These are phyloP conservation scores for Sycophaga agraensis DNA, from an alignment of 1,140 invertebrate species.

Conservation along the genomic window DNA sequence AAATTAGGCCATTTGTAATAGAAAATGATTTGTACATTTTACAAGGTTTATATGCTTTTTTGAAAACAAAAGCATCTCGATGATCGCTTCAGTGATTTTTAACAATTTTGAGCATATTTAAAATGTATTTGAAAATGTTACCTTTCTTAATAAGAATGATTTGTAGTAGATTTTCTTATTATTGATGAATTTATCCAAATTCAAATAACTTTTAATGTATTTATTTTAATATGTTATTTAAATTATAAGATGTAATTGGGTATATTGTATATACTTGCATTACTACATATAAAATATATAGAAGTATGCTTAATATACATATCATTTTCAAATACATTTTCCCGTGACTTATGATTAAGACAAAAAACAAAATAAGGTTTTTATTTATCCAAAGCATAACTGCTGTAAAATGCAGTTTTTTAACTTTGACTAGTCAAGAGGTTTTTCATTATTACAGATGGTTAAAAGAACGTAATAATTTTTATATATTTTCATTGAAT, in stretches of 20 bases:
- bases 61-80: no score
- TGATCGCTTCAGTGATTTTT: neutral
- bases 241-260: neutral
- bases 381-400: conserved; percentile 12
- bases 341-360: neutral
- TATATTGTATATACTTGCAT: neutral
- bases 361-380: neutral
- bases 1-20: conserved; percentile 65
- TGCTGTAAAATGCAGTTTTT: conserved; percentile 8
- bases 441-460: neutral
- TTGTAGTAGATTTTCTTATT: neutral
- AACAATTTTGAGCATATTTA: neutral
- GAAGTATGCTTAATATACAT: neutral
- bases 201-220: no score
- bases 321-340: neutral
- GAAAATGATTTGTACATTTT: no score
- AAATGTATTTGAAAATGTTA: neutral
- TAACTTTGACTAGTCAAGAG: conserved; percentile 22
- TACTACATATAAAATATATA: neutral
- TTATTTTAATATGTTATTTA: neutral
- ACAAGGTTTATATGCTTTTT: no score
- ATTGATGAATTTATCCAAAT: neutral
- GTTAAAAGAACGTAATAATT: neutral
- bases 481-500: neutral
- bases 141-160: neutral